Evolutionary conservation across 2,797 vertebrate species (phyloP).

Genomic region (Taeniopygia guttata): DNA sequence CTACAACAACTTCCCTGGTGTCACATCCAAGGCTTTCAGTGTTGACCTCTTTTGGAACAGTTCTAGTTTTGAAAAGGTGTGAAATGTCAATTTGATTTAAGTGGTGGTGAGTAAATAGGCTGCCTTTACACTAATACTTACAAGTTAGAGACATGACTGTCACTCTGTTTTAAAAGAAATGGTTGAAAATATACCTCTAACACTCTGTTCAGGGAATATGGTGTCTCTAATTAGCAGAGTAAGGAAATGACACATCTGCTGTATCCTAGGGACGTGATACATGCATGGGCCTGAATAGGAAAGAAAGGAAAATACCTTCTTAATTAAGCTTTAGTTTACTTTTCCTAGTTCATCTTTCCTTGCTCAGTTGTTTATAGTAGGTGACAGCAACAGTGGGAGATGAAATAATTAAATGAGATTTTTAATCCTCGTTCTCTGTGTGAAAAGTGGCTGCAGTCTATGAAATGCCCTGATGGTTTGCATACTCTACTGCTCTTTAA

Average conservation of each 20-base stretch:
- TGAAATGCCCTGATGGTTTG: not conserved
- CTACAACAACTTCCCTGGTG: not conserved
- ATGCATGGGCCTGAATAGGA: not conserved
- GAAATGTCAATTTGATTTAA: conserved; percentile 56
- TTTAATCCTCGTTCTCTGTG: not conserved
- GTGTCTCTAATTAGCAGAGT: conserved; percentile 68
- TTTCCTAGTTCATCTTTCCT: conserved; percentile 29
- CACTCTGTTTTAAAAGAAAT: conserved; percentile 60
- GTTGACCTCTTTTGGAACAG: conserved; percentile 6
- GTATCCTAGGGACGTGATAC: conserved; percentile 32
- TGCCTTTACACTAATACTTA: not conserved
- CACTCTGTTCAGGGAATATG: conserved; percentile 18
- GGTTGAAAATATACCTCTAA: not conserved
- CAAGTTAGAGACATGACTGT: conserved; percentile 42
- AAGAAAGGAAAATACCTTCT: not conserved
- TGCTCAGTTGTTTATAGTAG: conserved; percentile 24
- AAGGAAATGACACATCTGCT: conserved; percentile 43
- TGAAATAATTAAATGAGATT: conserved; percentile 33
- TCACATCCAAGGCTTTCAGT: not conserved
- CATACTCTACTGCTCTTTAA: not conserved
- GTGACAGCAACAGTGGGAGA: conserved; percentile 26
- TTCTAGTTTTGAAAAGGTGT: conserved; percentile 35
- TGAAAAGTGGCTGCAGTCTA: not conserved
- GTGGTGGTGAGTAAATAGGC: not conserved
- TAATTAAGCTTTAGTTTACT: conserved; percentile 56